Conservation (phyloP, 2,113 vertebrate species). For the Anhinga rufa region DNA sequence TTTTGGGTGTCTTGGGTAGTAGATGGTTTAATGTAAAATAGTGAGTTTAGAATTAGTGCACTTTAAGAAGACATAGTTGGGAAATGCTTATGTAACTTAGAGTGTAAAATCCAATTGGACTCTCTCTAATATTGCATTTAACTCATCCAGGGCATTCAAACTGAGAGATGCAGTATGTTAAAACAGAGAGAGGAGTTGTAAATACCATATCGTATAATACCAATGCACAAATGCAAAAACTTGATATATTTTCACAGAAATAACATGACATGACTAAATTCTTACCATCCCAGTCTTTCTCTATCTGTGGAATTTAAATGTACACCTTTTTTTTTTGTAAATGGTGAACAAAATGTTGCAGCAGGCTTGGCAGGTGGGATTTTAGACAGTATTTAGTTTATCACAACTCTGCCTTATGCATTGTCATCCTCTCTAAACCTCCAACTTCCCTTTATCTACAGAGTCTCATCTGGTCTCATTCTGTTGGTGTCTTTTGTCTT, state of each 20-base stretch:
- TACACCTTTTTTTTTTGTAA: not conserved
- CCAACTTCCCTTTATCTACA: not conserved
- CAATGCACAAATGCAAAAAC: not conserved
- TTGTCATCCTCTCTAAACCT: not conserved
- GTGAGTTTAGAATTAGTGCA: not conserved
- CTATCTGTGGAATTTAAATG: not conserved
- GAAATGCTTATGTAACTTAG: not conserved
- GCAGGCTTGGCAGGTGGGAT: not conserved
- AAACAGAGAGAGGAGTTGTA: not conserved
- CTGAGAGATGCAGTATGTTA: not conserved
- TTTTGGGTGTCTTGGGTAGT: not conserved
- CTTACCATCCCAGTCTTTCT: not conserved
- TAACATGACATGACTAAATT: not conserved
- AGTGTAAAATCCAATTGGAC: not conserved
- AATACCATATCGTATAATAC: accelerated
- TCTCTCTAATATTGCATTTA: not conserved
- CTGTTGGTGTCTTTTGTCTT: not conserved
- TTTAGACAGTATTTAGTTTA: not conserved
- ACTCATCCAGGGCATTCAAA: not conserved
- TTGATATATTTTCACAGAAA: not conserved
- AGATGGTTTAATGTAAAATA: not conserved
- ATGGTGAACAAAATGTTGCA: not conserved
- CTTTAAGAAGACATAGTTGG: not conserved
- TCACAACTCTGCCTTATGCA: not conserved
- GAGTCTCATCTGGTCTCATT: not conserved